Conservation (phyloP, 2,797 vertebrate species). For the Eulemur albifrons region DNA sequence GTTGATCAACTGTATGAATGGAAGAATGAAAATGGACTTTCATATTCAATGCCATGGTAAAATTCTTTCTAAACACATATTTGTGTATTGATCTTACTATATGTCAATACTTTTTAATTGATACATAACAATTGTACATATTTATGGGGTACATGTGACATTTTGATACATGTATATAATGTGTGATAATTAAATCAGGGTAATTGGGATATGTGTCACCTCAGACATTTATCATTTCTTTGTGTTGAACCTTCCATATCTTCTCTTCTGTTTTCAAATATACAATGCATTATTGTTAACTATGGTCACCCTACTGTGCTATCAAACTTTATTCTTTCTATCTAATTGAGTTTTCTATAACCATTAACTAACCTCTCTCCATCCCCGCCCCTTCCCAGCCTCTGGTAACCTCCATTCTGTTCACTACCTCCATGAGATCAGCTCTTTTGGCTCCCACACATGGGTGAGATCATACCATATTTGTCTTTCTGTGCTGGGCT, state of each 20-base stretch:
- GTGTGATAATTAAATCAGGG: too few species aligned
- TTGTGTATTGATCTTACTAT: not conserved
- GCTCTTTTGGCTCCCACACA: not conserved
- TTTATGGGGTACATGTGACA: too few species aligned
- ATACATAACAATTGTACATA: too few species aligned
- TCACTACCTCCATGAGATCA: not conserved
- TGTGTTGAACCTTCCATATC: too few species aligned
- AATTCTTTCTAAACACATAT: not conserved
- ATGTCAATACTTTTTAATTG: not conserved
- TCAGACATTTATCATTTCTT: too few species aligned
- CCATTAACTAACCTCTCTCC: not conserved
- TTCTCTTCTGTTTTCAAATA: too few species aligned
- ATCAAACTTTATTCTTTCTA: not conserved
- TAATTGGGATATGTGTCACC: too few species aligned
- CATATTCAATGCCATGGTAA: not conserved
- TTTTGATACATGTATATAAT: too few species aligned
- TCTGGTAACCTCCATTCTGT: not conserved
- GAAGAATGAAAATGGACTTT: not conserved
- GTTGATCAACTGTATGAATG: not conserved
- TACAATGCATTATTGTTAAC: too few species aligned
- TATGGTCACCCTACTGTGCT: not conserved
- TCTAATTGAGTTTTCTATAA: not conserved
- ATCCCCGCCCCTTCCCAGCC: too few species aligned
- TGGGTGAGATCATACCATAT: not conserved
- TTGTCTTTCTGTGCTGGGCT: not conserved